phyloP scores from a whole-genome alignment of 2,888 invertebrate species.

The Diplolepis rosae region DNA sequence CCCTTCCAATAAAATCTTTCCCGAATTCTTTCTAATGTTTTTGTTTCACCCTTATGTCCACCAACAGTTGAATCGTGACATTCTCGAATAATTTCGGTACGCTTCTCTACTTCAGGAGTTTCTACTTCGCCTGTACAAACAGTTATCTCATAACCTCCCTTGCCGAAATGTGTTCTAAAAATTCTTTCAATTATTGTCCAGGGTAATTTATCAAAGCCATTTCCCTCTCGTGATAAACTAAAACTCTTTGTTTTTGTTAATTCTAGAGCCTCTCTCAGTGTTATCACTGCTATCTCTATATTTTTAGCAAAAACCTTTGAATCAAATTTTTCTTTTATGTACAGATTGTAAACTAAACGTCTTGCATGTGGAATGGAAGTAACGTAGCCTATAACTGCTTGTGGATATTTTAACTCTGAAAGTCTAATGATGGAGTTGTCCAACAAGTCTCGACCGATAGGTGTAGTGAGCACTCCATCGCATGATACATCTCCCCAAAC shows the following conservation, averaged over 20 bases:
- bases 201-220: background rate
- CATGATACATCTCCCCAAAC: background rate
- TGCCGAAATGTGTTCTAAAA: background rate
- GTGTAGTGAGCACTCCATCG: background rate
- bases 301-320: background rate
- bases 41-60: background rate
- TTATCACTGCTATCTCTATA: background rate
- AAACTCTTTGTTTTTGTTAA: background rate
- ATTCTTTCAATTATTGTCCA: background rate
- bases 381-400: background rate
- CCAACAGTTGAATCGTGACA: background rate
- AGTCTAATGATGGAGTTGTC: background rate
- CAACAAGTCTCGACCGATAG: background rate
- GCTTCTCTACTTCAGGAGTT: background rate
- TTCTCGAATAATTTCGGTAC: background rate
- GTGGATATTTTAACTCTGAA: background rate
- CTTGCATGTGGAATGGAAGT: background rate
- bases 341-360: background rate
- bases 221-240: background rate
- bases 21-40: background rate
- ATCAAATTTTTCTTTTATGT: conserved; percentile 2
- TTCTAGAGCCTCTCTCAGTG: background rate
- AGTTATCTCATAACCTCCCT: background rate
- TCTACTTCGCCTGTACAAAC: background rate
- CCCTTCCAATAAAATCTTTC: background rate